Evolutionary conservation across 2,113 vertebrate species (phyloP).

Genomic region (Ceuthmochares aereus): DNA sequence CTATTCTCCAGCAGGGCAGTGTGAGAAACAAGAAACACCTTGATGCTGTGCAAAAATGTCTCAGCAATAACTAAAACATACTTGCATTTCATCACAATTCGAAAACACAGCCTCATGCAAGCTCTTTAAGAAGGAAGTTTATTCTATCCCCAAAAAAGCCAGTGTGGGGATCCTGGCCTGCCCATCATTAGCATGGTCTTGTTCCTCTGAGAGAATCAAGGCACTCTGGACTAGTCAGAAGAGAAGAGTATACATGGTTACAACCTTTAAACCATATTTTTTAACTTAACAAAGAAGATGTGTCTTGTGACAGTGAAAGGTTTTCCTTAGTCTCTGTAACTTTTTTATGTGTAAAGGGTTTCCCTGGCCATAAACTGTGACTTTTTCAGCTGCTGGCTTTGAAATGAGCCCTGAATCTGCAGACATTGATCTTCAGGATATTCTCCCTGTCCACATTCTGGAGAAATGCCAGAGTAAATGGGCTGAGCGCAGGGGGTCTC

Average conservation of each 20-base stretch:
- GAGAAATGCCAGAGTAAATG: background rate
- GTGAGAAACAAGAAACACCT: background rate
- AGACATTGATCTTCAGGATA: background rate
- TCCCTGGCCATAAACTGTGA: background rate
- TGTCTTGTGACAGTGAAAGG: background rate
- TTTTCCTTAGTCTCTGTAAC: background rate
- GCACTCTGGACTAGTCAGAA: background rate
- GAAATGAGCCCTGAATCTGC: background rate
- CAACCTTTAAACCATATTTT: background rate
- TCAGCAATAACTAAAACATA: background rate
- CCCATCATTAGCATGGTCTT: background rate
- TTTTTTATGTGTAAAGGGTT: background rate
- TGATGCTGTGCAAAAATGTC: background rate
- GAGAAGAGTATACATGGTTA: background rate
- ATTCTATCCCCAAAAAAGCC: background rate
- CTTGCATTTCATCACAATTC: background rate
- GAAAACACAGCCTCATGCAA: background rate
- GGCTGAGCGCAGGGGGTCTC: background rate
- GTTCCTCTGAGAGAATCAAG: background rate
- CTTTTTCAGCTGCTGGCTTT: background rate
- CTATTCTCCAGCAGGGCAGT: background rate
- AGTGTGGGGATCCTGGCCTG: background rate
- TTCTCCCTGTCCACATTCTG: background rate
- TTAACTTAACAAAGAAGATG: background rate
- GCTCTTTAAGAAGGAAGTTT: background rate